phyloP scores from a whole-genome alignment of 1,140 invertebrate species.

The Metopolophium dirhodum region DNA sequence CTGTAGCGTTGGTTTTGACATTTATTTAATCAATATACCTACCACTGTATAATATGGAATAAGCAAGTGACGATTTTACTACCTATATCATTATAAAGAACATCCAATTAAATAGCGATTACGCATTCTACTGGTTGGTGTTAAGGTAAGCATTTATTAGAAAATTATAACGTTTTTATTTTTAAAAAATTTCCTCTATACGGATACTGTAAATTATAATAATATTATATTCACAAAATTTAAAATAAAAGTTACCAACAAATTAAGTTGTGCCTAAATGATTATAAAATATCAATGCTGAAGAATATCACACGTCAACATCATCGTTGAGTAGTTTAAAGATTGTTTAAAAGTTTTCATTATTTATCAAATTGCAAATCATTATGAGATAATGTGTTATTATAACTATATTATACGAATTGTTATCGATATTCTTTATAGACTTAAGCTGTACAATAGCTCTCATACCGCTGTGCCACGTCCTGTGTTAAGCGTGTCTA shows the following conservation, averaged over 20 bases:
- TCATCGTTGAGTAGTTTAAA: background rate
- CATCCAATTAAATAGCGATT: background rate
- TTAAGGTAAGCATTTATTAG: background rate
- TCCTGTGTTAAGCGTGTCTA: background rate
- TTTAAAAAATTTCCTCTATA: background rate
- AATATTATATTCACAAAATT: background rate
- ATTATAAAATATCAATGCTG: background rate
- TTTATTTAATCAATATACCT: background rate
- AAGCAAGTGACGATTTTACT: background rate
- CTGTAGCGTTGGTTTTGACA: background rate
- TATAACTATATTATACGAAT: slow-evolving; percentile 10
- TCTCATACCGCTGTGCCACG: background rate
- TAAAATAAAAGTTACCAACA: background rate
- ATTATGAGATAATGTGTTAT: background rate
- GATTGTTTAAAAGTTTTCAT: background rate
- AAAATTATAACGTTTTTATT: background rate
- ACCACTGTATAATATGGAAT: background rate
- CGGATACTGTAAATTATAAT: background rate
- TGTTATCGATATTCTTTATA: background rate
- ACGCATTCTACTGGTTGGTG: background rate
- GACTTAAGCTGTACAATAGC: background rate
- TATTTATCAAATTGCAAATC: slow-evolving; percentile 16
- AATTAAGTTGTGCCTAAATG: background rate
- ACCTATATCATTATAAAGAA: background rate
- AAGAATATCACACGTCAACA: background rate